A percentile compares a stretch with the other conserved stretches of the same genome.
Evolutionary conservation across 2,113 vertebrate genomes (phyloP).

Genomic region (Phodopus roborovskii): DNA sequence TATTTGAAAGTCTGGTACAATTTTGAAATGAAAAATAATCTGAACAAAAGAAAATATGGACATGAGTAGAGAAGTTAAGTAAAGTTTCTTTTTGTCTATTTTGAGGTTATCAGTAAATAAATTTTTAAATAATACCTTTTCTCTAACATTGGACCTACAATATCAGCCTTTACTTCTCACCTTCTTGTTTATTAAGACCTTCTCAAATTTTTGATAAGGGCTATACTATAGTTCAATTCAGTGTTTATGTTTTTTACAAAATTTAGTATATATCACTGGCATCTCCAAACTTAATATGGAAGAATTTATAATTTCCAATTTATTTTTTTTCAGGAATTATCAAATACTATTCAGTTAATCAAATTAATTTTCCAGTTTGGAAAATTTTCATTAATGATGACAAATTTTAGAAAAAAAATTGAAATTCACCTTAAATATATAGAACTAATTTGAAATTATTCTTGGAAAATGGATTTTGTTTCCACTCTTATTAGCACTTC

Average conservation of each 20-base stretch:
- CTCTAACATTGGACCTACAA: not conserved
- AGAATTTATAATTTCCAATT: not conserved
- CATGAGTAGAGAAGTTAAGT: not conserved
- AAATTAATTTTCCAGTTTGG: not conserved
- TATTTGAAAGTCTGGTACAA: not conserved
- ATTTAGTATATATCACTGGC: not conserved
- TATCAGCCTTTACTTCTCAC: not conserved
- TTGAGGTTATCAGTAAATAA: not conserved
- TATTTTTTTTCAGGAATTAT: not conserved
- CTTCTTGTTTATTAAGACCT: not conserved
- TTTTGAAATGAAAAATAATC: not conserved
- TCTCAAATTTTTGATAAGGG: not conserved
- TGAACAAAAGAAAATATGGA: not conserved
- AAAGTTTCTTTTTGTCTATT: not conserved
- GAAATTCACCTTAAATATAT: not conserved
- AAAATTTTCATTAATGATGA: not conserved
- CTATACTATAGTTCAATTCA: not conserved
- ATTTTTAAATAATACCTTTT: slow-evolving; percentile 12
- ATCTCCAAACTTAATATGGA: not conserved
- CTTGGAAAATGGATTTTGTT: slow-evolving; percentile 48
- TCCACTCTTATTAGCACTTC: slow-evolving; percentile 15
- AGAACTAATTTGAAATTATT: not conserved
- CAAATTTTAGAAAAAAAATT: slow-evolving; percentile 49
- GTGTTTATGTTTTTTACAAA: not conserved
- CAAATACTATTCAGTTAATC: not conserved